Evolutionary conservation across 2,888 invertebrate genomes (phyloP), one percentile per base, ranked within the genome.

Genomic region (Diloba caeruleocephala): DNA sequence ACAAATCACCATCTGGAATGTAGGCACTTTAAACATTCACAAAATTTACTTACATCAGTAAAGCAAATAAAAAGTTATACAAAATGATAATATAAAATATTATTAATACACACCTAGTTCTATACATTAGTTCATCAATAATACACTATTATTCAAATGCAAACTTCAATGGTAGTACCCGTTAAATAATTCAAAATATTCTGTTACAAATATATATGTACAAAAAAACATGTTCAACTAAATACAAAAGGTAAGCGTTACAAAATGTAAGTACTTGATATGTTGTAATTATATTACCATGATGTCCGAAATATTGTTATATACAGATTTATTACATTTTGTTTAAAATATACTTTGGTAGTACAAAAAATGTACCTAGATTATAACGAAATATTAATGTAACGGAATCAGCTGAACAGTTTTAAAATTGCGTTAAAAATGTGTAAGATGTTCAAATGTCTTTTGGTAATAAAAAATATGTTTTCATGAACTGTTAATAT

Each of bases 1-100:
- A 73, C 56, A 73, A 73, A 74, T 82, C 81, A 90, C 81, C 81
- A 23, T 28, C 41, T 89, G 92, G 92, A 92, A 92, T 92, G 92
- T 92, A 92, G 91, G 92, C 90, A 91, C 90, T 92, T 66, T 74
- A 53, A 59, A 60, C 48, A 65, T 63, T 63, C 64, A 64, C 57
- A 14, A 54, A 53, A 32, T 55, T 55, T 31, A 65, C 53, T 19
- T 45, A 46, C 34, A 25, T 48, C 43, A 42, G 38, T 60, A 50
- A 59, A 61, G 53, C 57, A 69, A 54, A 49, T 46, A 3, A 56
- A 60, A 51, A 70, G 46, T 56, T 1, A 73, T 43, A 33, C 17
- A 33, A 39, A 41, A 48, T n/a, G 32, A 37, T 36, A 43, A 50
- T 51, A 55, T 53, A 37, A 56, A 51, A 36, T 52, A 42, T 48